Percentiles rank a stretch among this genome's conserved stretches.
Evolutionary conservation across 53 echinoderm and acorn worm species (phyloP).

Genomic region (Actinopyga echinites): DNA sequence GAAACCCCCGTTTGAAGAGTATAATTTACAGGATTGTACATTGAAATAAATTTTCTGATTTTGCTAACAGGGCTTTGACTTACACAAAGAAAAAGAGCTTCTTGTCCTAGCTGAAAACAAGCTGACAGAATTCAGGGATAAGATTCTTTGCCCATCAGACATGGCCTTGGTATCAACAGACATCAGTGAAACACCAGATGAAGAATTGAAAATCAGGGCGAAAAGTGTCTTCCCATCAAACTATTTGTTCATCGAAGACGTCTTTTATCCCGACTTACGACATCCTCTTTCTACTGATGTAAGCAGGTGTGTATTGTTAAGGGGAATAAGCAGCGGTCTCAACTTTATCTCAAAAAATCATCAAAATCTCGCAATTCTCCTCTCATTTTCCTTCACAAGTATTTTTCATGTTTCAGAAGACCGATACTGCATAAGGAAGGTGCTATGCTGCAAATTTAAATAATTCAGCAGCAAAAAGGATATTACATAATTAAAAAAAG

Average conservation of each 20-base stretch:
- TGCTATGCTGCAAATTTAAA: too few species aligned
- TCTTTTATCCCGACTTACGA: slow-evolving; percentile 79
- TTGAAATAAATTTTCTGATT: neutral
- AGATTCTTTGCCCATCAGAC: slow-evolving; percentile 83
- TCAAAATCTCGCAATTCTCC: too few species aligned
- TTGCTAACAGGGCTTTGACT: neutral
- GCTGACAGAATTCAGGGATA: slow-evolving; percentile 66
- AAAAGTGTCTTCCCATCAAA: slow-evolving; percentile 83
- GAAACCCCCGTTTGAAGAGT: neutral
- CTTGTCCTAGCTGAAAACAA: slow-evolving; percentile 66
- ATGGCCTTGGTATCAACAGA: slow-evolving; percentile 67
- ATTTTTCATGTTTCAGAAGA: too few species aligned
- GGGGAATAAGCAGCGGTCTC: too few species aligned
- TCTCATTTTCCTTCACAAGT: too few species aligned
- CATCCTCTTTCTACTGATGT: slow-evolving; percentile 73
- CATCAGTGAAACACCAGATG: slow-evolving; percentile 71
- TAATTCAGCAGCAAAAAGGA: too few species aligned
- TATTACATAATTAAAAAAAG: too few species aligned
- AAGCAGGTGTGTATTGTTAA: slow-evolving; percentile 52
- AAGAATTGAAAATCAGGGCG: slow-evolving; percentile 46
- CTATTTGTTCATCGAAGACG: slow-evolving; percentile 83
- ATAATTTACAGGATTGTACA: neutral
- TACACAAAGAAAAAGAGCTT: slow-evolving; percentile 71
- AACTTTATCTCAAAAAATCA: too few species aligned
- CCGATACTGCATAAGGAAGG: too few species aligned